Evolutionary conservation across 1,140 invertebrate genomes (phyloP).

Genomic region (Diorhabda carinulata): DNA sequence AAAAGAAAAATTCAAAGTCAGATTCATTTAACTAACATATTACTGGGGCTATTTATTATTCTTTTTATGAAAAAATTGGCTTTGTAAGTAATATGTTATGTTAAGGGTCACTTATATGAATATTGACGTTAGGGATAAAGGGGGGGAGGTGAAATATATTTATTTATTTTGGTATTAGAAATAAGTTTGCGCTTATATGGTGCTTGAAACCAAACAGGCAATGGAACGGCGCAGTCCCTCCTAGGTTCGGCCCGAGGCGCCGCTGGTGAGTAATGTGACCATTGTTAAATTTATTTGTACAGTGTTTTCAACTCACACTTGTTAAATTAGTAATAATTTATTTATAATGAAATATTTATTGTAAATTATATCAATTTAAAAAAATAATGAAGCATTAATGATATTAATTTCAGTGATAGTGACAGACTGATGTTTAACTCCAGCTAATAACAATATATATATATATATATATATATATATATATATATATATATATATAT

Average conservation of each 20-base stretch:
- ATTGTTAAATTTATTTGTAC: constrained; percentile 20
- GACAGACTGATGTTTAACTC: no score
- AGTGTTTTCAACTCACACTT: background rate
- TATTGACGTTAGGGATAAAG: background rate
- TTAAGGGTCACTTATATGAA: background rate
- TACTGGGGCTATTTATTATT: background rate
- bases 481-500: no score
- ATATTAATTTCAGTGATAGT: no score
- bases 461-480: no score
- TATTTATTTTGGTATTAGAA: constrained; percentile 33
- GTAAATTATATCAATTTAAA: no score
- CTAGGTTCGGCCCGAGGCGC: constrained; percentile 45
- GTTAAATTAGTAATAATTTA: no score
- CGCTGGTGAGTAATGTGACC: constrained; percentile 46
- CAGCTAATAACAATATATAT: no score
- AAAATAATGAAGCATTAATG: no score
- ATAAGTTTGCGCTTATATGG: constrained; percentile 47
- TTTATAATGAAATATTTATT: no score
- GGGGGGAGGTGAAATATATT: constrained; percentile 24
- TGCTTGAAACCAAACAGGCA: constrained; percentile 49
- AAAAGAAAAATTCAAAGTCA: constrained; percentile 8
- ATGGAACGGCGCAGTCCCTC: constrained; percentile 46
- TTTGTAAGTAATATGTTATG: background rate
- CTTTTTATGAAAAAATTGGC: no score
- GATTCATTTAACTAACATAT: background rate